Evolutionary conservation across 2,888 invertebrate species (phyloP).

Genomic region (Chloroclystis v-ata): DNA sequence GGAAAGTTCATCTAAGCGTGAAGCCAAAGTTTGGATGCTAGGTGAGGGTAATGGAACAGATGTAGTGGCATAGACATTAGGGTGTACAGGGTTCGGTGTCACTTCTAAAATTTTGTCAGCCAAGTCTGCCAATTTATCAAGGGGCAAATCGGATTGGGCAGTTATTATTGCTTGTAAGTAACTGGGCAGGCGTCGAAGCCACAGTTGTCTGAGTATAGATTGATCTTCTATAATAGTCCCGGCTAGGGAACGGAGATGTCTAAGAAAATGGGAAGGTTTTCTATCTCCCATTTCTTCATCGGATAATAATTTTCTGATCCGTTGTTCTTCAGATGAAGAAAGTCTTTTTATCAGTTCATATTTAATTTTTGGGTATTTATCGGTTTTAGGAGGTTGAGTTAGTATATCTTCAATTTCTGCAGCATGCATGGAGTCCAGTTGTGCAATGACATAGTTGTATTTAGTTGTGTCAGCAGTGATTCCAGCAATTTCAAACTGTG

Average conservation of each 20-base stretch:
- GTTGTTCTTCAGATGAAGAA: background rate
- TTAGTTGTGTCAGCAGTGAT: background rate
- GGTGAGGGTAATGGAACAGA: background rate
- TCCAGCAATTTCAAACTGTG: background rate
- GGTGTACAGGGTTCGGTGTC: background rate
- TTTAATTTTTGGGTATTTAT: background rate
- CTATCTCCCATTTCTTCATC: conserved; percentile 1
- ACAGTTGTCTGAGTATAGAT: background rate
- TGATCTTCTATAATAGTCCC: background rate
- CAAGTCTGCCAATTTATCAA: background rate
- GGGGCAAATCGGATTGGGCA: background rate
- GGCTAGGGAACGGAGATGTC: background rate
- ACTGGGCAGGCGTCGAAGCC: background rate
- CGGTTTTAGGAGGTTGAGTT: background rate
- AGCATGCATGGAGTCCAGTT: background rate
- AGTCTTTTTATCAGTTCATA: background rate
- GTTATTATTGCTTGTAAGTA: background rate
- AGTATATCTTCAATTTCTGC: background rate
- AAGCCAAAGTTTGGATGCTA: background rate
- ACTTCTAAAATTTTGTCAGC: background rate
- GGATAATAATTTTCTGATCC: background rate
- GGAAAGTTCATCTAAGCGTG: background rate
- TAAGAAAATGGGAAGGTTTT: background rate
- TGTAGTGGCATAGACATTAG: background rate
- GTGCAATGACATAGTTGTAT: background rate